A percentile compares a stretch with the other conserved stretches of the same genome.
phyloP scores from a whole-genome alignment of 2,113 vertebrate genomes.

The Gobio gobio region DNA sequence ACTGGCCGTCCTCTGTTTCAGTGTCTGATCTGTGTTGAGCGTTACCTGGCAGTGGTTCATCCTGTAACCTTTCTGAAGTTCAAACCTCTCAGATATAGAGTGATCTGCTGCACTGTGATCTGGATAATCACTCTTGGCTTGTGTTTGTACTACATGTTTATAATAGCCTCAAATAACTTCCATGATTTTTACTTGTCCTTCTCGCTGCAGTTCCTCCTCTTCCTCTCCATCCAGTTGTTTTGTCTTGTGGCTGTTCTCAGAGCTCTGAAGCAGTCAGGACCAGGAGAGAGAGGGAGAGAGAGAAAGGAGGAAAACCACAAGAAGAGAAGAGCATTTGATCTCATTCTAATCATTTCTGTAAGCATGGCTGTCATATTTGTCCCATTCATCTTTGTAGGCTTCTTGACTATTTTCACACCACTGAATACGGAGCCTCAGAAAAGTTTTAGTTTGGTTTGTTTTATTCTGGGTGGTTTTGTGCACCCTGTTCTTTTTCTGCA shows the following conservation, averaged over 20 bases:
- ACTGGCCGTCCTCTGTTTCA: conserved; percentile 5
- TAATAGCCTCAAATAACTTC: not conserved
- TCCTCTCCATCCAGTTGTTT: not conserved
- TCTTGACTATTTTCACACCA: not conserved
- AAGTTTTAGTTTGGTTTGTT: not conserved
- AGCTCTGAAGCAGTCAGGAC: conserved; percentile 16
- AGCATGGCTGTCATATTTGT: not conserved
- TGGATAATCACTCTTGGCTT: not conserved
- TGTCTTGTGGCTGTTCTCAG: not conserved
- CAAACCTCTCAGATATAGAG: conserved; percentile 47
- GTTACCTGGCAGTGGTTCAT: conserved; percentile 39
- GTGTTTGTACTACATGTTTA: not conserved
- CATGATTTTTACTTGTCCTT: not conserved
- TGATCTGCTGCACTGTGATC: not conserved
- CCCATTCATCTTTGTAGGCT: not conserved
- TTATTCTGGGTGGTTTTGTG: conserved; percentile 15
- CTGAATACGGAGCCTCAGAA: not conserved
- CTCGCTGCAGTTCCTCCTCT: not conserved
- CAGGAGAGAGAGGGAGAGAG: conserved; percentile 10
- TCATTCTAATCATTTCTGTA: conserved; percentile 5
- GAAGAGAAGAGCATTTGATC: conserved; percentile 4
- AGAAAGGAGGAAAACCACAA: not conserved
- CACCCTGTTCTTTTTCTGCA: not conserved
- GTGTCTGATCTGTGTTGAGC: conserved; percentile 15
- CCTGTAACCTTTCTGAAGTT: not conserved